Percentiles rank a stretch among this genome's conserved stretches.
Evolutionary conservation across 1,140 invertebrate species (phyloP).

Genomic region (Trichonephila inaurata): DNA sequence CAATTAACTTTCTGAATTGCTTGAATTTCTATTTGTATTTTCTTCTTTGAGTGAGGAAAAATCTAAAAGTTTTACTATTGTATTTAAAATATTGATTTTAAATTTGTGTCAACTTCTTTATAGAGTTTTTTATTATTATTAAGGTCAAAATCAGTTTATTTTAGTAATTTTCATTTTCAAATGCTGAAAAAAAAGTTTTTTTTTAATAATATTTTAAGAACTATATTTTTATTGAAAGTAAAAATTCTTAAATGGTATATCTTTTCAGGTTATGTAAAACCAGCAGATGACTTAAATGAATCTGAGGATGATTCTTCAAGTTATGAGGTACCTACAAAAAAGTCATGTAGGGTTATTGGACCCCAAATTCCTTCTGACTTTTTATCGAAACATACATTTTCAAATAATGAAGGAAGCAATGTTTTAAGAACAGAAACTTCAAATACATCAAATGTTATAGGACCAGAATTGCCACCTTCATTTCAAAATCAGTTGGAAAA

Average conservation of each 20-base stretch:
- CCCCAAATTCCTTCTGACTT: conserved; percentile 10
- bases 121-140: too few species aligned
- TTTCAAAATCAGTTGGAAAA: neutral
- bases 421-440: too few species aligned
- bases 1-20: too few species aligned
- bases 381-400: neutral
- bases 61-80: neutral
- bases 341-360: conserved; percentile 15
- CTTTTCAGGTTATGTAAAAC: conserved; percentile 46
- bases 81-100: neutral
- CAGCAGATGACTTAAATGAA: conserved; percentile 8
- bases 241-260: neutral
- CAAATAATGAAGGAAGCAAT: neutral
- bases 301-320: neutral
- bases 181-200: too few species aligned
- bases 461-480: conserved; percentile 39
- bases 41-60: neutral
- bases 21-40: neutral
- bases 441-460: conserved; percentile 11
- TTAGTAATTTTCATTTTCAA: neutral
- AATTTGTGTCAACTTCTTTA: neutral
- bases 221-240: neutral
- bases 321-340: neutral
- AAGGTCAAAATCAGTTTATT: neutral
- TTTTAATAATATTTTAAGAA: too few species aligned